phyloP scores from a whole-genome alignment of 2,797 vertebrate species.

The Molossus alvarezi region DNA sequence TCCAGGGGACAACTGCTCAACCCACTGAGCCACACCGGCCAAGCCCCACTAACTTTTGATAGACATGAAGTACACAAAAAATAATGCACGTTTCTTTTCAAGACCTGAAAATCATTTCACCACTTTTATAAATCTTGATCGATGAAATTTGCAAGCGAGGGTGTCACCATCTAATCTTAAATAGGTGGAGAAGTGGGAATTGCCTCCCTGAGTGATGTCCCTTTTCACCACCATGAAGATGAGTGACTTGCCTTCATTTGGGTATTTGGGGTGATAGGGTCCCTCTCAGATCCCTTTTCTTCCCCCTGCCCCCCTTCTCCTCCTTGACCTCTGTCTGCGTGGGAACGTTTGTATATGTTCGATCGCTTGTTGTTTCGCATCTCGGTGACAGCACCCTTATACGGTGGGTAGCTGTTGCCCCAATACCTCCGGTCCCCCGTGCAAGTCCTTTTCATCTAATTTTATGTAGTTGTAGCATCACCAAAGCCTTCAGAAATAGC shows the following conservation, averaged over 20 bases:
- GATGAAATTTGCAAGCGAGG: background rate
- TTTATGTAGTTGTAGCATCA: background rate
- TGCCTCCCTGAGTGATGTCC: background rate
- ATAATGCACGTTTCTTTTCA: rapidly evolving
- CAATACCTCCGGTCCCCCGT: background rate
- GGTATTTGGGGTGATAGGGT: rapidly evolving
- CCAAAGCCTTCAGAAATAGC: background rate
- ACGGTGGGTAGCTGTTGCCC: rapidly evolving
- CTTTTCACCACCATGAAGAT: background rate
- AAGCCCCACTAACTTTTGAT: background rate
- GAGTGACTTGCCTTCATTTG: background rate
- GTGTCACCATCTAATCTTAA: background rate
- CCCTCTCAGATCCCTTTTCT: background rate
- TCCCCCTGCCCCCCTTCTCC: background rate
- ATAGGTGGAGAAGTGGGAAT: background rate
- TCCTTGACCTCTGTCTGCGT: background rate
- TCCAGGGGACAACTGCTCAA: too few relatives aligned
- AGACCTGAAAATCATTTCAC: background rate
- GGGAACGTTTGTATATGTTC: background rate
- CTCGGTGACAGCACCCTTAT: background rate
- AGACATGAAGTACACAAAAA: background rate
- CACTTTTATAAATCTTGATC: background rate
- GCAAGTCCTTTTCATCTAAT: background rate
- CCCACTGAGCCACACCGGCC: too few relatives aligned
- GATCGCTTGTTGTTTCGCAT: background rate